These are phyloP conservation scores for Tokudaia muenninki DNA, from an alignment of 2,797 vertebrate species.

Conservation along the genomic window DNA sequence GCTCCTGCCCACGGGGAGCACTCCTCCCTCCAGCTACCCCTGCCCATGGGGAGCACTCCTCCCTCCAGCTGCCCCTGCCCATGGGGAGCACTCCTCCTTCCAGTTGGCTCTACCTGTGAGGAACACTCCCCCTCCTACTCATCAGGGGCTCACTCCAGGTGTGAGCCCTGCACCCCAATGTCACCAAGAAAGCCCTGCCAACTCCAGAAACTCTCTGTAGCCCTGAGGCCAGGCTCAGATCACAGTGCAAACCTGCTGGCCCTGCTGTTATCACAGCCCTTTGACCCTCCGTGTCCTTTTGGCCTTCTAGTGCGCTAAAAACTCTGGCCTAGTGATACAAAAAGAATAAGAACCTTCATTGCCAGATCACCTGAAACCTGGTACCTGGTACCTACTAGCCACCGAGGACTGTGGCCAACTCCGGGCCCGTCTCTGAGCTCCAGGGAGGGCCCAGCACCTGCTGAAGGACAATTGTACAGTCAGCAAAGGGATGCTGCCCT, in stretches of 20 bases:
- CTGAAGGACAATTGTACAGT: no score
- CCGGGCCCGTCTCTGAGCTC: not conserved
- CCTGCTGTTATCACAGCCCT: no score
- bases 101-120: not conserved
- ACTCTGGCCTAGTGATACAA: not conserved
- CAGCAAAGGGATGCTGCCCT: rapidly evolving
- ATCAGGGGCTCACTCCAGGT: not conserved
- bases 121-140: not conserved
- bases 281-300: not conserved
- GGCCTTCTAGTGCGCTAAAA: not conserved
- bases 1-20: no score
- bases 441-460: not conserved
- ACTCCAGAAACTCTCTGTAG: not conserved
- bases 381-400: not conserved
- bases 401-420: no score
- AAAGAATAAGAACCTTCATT: not conserved
- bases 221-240: not conserved
- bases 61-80: not conserved
- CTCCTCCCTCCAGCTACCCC: not conserved
- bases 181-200: not conserved
- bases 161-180: not conserved
- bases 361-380: not conserved
- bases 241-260: no score
- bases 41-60: no score
- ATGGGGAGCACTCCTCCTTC: not conserved